Conservation (phyloP, 2,888 invertebrate genomes). For the Ormia ochracea region DNA sequence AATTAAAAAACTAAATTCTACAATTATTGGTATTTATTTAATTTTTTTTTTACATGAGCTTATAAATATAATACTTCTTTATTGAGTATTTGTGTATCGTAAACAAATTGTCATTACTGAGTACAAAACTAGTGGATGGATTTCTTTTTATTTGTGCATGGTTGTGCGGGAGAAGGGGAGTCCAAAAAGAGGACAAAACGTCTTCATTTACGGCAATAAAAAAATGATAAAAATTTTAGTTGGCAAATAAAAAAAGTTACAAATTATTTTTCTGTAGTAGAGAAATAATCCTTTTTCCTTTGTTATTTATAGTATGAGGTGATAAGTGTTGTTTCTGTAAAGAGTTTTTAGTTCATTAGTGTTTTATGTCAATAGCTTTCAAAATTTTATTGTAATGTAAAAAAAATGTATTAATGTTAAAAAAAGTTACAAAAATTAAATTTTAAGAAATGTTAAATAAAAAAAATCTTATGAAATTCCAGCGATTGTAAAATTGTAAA, state of each 20-base stretch:
- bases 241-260: no score
- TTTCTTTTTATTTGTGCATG: no score
- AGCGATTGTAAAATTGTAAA: no score
- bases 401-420: no score
- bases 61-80: no score
- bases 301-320: neutral
- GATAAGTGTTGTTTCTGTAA: neutral
- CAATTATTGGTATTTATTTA: neutral
- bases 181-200: no score
- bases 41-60: neutral
- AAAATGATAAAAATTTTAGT: neutral
- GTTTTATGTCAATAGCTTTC: neutral
- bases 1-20: neutral
- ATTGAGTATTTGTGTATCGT: no score
- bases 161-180: slow-evolving; percentile 1
- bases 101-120: slow-evolving; percentile 5
- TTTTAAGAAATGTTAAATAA: no score
- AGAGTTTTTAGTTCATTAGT: neutral
- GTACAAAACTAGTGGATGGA: neutral
- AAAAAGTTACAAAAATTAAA: no score
- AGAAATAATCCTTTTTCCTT: neutral
- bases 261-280: neutral
- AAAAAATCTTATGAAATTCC: no score
- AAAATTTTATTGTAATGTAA: no score
- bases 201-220: no score